phyloP scores from a whole-genome alignment of 2,888 invertebrate genomes.

The Eristalis tenax region DNA sequence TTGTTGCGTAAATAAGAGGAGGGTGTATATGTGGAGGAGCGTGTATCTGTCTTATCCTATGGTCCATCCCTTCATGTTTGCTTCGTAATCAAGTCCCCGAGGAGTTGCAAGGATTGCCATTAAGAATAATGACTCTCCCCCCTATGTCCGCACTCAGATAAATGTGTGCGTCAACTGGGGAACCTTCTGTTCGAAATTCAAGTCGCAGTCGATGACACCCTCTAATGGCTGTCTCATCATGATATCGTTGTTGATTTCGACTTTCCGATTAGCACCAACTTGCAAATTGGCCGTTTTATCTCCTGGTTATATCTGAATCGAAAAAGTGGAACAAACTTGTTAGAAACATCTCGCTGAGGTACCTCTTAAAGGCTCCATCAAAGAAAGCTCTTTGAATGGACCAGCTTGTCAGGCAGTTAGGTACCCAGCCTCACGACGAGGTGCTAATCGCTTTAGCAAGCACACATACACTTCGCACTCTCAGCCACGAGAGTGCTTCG shows the following conservation, averaged over 20 bases:
- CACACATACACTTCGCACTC: constrained; percentile 40
- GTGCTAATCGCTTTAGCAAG: constrained; percentile 63
- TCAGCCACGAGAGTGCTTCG: not conserved
- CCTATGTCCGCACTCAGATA: not conserved
- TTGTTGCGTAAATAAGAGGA: constrained; percentile 65
- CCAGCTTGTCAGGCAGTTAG: constrained; percentile 15
- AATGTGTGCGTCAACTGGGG: not conserved
- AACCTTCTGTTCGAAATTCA: not conserved
- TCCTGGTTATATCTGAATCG: constrained; percentile 36
- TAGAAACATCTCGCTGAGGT: constrained; percentile 39
- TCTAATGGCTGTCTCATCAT: constrained; percentile 26
- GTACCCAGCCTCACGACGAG: not conserved
- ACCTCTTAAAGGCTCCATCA: not conserved
- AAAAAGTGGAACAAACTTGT: constrained; percentile 66
- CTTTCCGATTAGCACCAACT: constrained; percentile 62
- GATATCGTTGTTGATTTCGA: constrained; percentile 56
- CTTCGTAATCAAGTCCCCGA: constrained; percentile 61
- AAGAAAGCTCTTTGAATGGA: constrained; percentile 10
- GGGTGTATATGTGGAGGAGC: constrained; percentile 22
- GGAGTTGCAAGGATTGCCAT: constrained; percentile 25
- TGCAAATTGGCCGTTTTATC: constrained; percentile 67
- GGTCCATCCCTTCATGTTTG: constrained; percentile 45
- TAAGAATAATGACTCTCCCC: not conserved
- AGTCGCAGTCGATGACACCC: not conserved
- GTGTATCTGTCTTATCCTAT: constrained; percentile 41